Base-by-base conservation (phyloP, 2,888 invertebrate genomes). In the Agrotis ipsilon region DNA sequence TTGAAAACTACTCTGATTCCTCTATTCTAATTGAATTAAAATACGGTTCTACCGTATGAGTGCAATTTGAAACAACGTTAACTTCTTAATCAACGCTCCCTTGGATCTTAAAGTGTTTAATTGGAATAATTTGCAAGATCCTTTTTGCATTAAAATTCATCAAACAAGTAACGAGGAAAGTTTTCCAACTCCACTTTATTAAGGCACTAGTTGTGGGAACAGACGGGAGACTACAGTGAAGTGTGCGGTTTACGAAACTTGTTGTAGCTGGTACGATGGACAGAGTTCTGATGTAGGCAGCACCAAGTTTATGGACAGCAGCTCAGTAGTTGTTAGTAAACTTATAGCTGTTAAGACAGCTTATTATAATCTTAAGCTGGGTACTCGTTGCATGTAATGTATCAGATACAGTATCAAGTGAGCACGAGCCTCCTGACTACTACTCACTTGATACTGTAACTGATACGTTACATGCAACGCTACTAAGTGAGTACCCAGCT, bases 101-200 rank as follows among this genome's bases (percentile, higher is more conserved):
- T 78, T 64, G 68, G 66, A 63, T 78, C 72, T 66, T 49, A 68
- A 72, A 77, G 59, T 65, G 75, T 68, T 64, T 84, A 81, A 85
- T 85, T 84, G 75, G 39, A 71, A 68, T 80, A 73, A 86, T 76
- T 85, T 66, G 72, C 59, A 55, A 78, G 76, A 78, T 80, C 77
- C 78, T 78, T 83, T 84, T 81, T 72, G 64, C 75, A 86, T 88
- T 88, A 80, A 86, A 85, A 86, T 88, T 89, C 87, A 89, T 86
- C 73, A 81, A 77, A 77, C 75, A 81, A 77, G 80, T 84, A 86
- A 86, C 81, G 85, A 85, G 84, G 63, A 81, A 86, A 88, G 80
- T 89, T 87, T 24, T 45, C 49, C n/a, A 57, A 69, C 65, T 68
- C 13, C 61, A 69, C 73, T 75, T 75, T 60, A 73, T 73, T 69